Base-by-base conservation (phyloP, 2,888 invertebrate genomes). In the Scotopteryx bipunctaria region DNA sequence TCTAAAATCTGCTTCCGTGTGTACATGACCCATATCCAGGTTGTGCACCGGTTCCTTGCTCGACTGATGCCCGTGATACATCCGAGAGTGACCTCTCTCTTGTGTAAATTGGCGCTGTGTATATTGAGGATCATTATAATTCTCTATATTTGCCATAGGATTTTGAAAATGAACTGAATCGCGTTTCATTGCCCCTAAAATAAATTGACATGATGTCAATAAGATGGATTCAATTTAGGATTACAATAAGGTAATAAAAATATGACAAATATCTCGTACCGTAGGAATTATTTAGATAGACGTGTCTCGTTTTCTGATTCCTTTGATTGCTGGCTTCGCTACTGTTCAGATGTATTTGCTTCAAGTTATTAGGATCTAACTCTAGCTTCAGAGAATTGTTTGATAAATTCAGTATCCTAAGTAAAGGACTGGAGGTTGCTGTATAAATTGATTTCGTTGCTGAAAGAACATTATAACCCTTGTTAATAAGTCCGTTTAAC, bases 401-500 rank as follows among this genome's bases (percentile, higher is more conserved):
- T 48, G 82, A 75, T 54, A 82, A 70, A 71, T 84, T 83, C 15
- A 83, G 67, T 50, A 85, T 80, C 61, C 76, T 78, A 25, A 87
- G 74, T 60, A 85, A 72, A 68, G 77, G 83, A 60, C 68, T 81
- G 37, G 70, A 66, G 48, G 73, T 56, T 25, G 66, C 57, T 31
- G 54, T 38, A 21, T 67, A 53, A 29, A 61, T 59, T 44, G 63
- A 49, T 62, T 61, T 68, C 49, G 47, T 64, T 57, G 36, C 76
- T 81, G 73, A 55, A 75, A 77, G 40, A 51, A 32, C 8, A 32
- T 2, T n/a, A n/a, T n/a, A 36, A 21, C 1, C 19, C 0, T 11
- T 25, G 25, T 25, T 37, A 57, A 56, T 47, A 41, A 23, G 21
- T 41, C 38, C 11, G 19, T 53, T 60, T 58, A 52, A 60, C 23